Evolutionary conservation across 2,888 invertebrate genomes (phyloP).

Genomic region (Dicyrtoma fusca): DNA sequence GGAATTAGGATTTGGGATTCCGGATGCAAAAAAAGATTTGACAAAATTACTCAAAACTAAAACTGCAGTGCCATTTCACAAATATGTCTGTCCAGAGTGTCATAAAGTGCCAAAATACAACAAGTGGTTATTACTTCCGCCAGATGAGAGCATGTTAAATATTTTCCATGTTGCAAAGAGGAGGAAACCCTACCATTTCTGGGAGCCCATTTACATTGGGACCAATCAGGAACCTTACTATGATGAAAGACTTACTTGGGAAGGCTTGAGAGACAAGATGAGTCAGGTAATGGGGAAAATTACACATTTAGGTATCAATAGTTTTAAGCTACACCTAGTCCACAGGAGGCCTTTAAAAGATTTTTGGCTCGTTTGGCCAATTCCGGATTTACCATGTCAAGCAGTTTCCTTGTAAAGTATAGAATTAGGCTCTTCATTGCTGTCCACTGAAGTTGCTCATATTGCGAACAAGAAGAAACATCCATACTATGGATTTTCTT

Average conservation of each 20-base stretch:
- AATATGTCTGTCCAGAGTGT: constrained; percentile 83
- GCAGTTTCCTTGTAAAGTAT: background rate
- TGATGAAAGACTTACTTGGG: constrained; percentile 90
- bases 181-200: constrained; percentile 75
- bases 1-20: constrained; percentile 68
- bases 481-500: no score
- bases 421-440: no score
- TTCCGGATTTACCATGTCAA: no score
- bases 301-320: no score
- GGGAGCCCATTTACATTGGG: constrained; percentile 94
- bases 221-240: constrained; percentile 85
- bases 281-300: constrained; percentile 73
- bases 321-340: no score
- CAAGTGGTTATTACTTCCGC: constrained; percentile 28
- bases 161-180: constrained; percentile 85
- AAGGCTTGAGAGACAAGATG: constrained; percentile 94
- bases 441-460: no score
- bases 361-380: no score
- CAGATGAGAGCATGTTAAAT: constrained; percentile 62
- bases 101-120: constrained; percentile 63
- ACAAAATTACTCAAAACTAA: constrained; percentile 71
- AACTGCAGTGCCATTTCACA: constrained; percentile 87
- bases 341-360: no score
- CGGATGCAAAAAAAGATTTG: constrained; percentile 73
- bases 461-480: no score